phyloP scores from a whole-genome alignment of 1,140 invertebrate genomes.

The Neodiprion pinetum region DNA sequence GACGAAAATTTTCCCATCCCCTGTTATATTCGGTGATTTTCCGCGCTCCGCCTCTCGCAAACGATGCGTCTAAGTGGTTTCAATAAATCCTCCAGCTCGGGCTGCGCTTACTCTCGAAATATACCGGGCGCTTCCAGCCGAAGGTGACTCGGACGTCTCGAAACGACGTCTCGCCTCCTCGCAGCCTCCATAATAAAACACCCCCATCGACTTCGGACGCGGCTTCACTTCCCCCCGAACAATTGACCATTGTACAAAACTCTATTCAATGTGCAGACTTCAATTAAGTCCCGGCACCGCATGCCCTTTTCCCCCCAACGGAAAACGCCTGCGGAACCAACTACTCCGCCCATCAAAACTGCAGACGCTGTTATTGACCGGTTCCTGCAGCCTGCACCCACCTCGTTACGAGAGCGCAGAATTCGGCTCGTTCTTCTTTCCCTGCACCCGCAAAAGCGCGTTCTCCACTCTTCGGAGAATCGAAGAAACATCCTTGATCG shows the following conservation, averaged over 20 bases:
- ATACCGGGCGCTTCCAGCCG: no score
- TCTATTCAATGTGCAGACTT: slow-evolving; percentile 47
- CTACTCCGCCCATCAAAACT: slow-evolving; percentile 9
- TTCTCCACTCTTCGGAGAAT: no score
- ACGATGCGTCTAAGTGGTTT: not conserved
- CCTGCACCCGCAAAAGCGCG: no score
- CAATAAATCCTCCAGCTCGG: not conserved
- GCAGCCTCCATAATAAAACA: slow-evolving; percentile 55
- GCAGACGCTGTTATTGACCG: slow-evolving; percentile 34
- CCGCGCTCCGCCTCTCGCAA: not conserved
- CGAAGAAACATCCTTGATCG: no score
- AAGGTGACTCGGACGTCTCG: no score
- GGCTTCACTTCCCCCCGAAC: slow-evolving; percentile 35
- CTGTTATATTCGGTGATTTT: not conserved
- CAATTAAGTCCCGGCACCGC: slow-evolving; percentile 51
- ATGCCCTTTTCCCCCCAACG: slow-evolving; percentile 36
- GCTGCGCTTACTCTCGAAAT: no score
- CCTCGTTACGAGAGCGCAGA: not conserved
- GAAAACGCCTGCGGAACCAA: slow-evolving; percentile 6
- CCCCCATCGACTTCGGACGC: slow-evolving; percentile 38
- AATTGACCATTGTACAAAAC: slow-evolving; percentile 49
- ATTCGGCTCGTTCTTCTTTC: slow-evolving; percentile 31
- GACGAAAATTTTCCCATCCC: not conserved
- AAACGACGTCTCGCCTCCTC: not conserved
- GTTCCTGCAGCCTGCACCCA: not conserved